Conservation (phyloP, 1,140 invertebrate species). For the Cecropterus lyciades region DNA sequence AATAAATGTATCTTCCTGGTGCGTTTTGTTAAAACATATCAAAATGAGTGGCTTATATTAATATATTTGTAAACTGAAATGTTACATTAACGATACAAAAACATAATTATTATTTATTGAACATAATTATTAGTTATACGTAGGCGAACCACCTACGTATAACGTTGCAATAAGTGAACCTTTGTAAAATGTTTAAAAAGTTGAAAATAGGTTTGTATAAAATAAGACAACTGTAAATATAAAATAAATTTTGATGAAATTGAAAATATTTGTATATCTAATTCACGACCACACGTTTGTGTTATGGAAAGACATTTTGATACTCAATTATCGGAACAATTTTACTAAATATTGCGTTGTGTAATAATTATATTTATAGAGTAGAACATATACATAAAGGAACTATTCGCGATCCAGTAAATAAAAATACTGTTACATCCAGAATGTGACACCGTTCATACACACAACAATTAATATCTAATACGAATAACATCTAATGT, state of each 20-base stretch:
- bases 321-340: background rate
- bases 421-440: constrained; percentile 38
- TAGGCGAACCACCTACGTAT: too few relatives aligned
- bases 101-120: background rate
- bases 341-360: background rate
- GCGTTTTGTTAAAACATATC: constrained; percentile 12
- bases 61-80: background rate
- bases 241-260: background rate
- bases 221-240: too few relatives aligned
- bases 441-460: constrained; percentile 54
- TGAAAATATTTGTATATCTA: background rate
- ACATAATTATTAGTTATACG: too few relatives aligned
- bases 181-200: background rate
- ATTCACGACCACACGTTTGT: background rate
- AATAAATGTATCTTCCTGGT: constrained; percentile 22
- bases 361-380: background rate
- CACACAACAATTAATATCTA: constrained; percentile 62
- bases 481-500: constrained; percentile 73
- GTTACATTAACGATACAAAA: background rate
- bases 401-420: constrained; percentile 42
- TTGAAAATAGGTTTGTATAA: background rate
- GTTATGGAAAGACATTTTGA: too few relatives aligned
- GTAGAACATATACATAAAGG: background rate
- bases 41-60: background rate
- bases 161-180: background rate